Evolutionary conservation across 1,140 invertebrate species (phyloP), one percentile per base, ranked within the genome.

Genomic region (Harlomillsia oculata): DNA sequence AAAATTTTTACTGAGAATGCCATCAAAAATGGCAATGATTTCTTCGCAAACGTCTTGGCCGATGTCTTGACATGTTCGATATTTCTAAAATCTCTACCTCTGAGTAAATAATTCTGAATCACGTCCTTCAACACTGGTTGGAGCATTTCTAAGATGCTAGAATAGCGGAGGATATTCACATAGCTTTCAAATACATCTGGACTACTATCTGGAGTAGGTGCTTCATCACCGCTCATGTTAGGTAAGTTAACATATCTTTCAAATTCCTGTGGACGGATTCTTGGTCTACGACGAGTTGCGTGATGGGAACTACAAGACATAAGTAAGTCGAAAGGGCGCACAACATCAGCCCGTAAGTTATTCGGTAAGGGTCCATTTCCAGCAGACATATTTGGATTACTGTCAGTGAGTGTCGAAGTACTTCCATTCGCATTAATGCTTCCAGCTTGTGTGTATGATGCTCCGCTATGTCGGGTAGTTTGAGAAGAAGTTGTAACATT

Each of bases 51-150:
- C 3, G 43, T 29, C 9, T 28, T 37, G 14, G 54, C 56, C 30
- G 59, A 60, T 0, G 59, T 61, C 32, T 34, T 59, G 3, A 64
- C 23, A 34, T 64, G 63, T 16, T 25, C 34, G 6, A 18, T 13
- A 53, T 64, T 64, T 32, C 52, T 61, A 0, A 36, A 5, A 21
- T 64, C 63, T 29, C 63, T 14, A 36, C 63, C 63, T 21, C 63
- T 45, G 45, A 64, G 53, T 14, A 64, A 37, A 39, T 59, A 59
- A 20, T 48, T 48, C 5, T 50, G 48, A 21, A 64, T 44, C 16
- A 58, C 40, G 37, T 64, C 59, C 13, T 56, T 56, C 3, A 64
- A 16, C 13, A 46, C 16, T n/a, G 55, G 56, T 23, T 59, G 58
- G 5, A 57, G 13, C 0, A 46, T 9, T 41, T 53, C 49, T 20